Base-by-base conservation (phyloP, 2,797 vertebrate genomes). In the Manis pentadactyla region DNA sequence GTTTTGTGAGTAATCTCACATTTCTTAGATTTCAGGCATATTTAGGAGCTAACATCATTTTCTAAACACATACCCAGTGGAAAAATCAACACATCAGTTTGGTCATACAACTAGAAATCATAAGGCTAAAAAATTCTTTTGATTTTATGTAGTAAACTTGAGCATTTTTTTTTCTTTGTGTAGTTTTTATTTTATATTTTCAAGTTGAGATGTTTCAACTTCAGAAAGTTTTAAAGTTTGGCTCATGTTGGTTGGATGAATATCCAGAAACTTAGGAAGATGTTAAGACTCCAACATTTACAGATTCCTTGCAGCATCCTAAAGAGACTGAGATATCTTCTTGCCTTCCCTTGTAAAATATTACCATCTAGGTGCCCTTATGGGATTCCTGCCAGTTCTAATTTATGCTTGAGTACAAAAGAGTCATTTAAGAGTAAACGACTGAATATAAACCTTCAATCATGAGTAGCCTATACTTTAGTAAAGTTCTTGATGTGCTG, bases 21-120 rank as follows among this genome's bases (percentile, higher is more conserved):
- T 91, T 93, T 81, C 63, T 95, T 89, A 83, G 14, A 92, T 77
- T 90, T 92, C 2, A 31, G 10, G 34, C 57, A 71, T 78, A 93
- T 57, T 34, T 95, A 79, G 95, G 63, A 69, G 29, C 12, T 90
- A 78, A 85, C 82, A 25, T 61, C 42, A 85, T 5, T 64, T 63
- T 87, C 74, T 49, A 59, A 63, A 79, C 21, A 37, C 6, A 53
- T 14, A 39, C 63, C 42, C 19, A 61, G 61, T 71, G 64, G 11
- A 34, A 51, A 94, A 85, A 83, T 74, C 0, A 27, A 66, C 21
- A 59, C 13, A 71, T 34, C 53, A 51, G 5, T 84, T 84, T 93
- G 49, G 51, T 14, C 27, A 77, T n/a, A 46, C 39, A 68, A 49
- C 61, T 69, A 86, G 55, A 85, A 86, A 57, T 86, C 14, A 61